phyloP scores from a whole-genome alignment of 2,797 vertebrate genomes.

The Sebastes jordani region DNA sequence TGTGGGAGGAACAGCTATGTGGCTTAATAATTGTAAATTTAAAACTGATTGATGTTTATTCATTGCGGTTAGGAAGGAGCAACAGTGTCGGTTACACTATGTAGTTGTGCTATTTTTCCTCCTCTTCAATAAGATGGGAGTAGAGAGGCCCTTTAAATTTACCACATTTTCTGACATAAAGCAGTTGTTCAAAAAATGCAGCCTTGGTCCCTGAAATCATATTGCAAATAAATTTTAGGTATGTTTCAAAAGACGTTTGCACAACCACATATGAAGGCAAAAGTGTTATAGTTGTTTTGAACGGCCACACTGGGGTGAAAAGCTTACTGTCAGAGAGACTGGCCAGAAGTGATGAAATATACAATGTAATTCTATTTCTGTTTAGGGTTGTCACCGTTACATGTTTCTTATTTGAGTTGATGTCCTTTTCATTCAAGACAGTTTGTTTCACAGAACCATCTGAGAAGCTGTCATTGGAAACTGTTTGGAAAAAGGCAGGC shows the following conservation, averaged over 20 bases:
- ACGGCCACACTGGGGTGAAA: neutral
- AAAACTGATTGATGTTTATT: constrained; percentile 2
- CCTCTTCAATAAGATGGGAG: neutral
- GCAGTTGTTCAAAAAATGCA: neutral
- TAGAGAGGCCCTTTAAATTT: neutral
- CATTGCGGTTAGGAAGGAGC: neutral
- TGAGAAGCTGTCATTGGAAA: too few relatives aligned
- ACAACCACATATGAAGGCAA: neutral
- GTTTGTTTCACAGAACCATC: too few relatives aligned
- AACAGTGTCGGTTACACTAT: neutral
- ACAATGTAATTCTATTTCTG: neutral
- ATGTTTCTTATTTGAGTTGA: neutral
- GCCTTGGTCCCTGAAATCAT: neutral
- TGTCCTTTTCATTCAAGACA: neutral
- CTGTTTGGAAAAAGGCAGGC: too few relatives aligned
- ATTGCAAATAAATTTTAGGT: neutral
- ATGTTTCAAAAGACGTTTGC: neutral
- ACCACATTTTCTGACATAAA: neutral
- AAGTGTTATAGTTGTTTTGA: neutral
- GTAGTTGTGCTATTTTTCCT: neutral
- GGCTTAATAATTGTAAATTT: neutral
- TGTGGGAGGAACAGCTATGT: neutral
- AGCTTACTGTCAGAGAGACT: neutral
- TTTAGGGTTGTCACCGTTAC: neutral
- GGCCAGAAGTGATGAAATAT: neutral